These are phyloP conservation scores for Acromyrmex charruanus DNA, from an alignment of 1,140 invertebrate genomes.

Conservation along the genomic window DNA sequence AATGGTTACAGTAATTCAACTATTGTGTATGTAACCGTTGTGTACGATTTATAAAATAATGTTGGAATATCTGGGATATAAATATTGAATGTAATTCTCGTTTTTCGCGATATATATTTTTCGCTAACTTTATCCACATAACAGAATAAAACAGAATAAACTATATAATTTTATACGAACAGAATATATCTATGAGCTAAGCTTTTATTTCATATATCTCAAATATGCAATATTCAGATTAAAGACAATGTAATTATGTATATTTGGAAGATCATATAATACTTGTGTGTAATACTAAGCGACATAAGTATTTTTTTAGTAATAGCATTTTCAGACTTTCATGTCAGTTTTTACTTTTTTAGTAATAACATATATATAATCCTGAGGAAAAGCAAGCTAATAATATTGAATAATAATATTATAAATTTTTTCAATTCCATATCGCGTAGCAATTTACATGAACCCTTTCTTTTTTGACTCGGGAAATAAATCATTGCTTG, in stretches of 20 bases:
- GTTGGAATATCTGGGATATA: background rate
- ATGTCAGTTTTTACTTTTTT: background rate
- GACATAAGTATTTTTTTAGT: background rate
- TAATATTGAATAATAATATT: no score
- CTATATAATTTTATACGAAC: background rate
- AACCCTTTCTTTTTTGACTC: background rate
- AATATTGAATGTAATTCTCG: background rate
- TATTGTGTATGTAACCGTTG: no score
- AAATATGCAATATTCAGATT: background rate
- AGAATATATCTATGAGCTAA: background rate
- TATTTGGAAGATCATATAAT: background rate
- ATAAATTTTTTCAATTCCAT: background rate
- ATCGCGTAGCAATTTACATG: background rate
- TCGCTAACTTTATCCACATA: background rate
- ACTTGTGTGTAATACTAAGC: no score
- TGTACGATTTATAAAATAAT: background rate
- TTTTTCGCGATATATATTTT: background rate
- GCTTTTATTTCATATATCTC: background rate
- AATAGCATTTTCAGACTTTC: background rate
- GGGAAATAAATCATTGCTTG: slow-evolving; percentile 55
- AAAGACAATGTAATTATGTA: background rate
- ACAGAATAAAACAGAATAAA: no score
- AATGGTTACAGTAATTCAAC: background rate
- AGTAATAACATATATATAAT: background rate
- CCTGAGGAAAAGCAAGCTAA: background rate